Percentiles rank a stretch among this genome's conserved stretches.
phyloP scores from a whole-genome alignment of 2,888 invertebrate species.

The Melipona beecheii region DNA sequence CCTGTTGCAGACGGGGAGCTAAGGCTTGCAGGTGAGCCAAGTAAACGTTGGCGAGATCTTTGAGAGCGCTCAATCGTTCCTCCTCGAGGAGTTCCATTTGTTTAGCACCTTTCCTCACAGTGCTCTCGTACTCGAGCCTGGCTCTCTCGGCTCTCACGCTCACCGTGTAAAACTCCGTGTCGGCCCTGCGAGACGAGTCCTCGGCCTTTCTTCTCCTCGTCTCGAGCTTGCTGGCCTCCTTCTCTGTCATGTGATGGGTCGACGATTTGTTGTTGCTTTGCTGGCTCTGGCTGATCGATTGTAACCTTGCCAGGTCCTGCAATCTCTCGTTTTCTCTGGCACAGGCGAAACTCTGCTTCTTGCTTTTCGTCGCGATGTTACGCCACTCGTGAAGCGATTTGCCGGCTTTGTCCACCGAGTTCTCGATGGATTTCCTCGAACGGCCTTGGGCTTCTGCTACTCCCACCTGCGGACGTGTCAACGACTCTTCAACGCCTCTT shows the following conservation, averaged over 20 bases:
- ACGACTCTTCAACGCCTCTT: background rate
- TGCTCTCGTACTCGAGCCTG: conserved; percentile 96
- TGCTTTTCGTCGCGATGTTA: conserved; percentile 93
- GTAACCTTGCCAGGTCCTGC: conserved; percentile 88
- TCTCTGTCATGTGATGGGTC: conserved; percentile 85
- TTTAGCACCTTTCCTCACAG: conserved; percentile 93
- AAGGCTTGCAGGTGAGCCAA: conserved; percentile 87
- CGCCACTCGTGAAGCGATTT: conserved; percentile 94
- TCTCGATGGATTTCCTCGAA: conserved; percentile 86
- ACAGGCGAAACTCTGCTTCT: conserved; percentile 94
- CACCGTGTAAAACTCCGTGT: conserved; percentile 96
- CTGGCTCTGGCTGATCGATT: conserved; percentile 87
- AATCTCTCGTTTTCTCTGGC: conserved; percentile 96
- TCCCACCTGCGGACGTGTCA: conserved; percentile 86
- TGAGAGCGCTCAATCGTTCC: conserved; percentile 93
- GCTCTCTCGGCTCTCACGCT: conserved; percentile 96
- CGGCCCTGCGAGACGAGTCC: conserved; percentile 95
- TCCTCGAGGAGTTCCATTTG: conserved; percentile 95
- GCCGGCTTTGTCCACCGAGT: conserved; percentile 92
- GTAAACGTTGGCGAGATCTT: conserved; percentile 87
- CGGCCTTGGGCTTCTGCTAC: conserved; percentile 87
- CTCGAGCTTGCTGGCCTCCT: conserved; percentile 91
- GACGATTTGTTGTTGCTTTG: conserved; percentile 83
- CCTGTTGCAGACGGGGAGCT: conserved; percentile 91
- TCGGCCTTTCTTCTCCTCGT: conserved; percentile 95